These are phyloP conservation scores for Vanacampus margaritifer DNA, from an alignment of 2,113 vertebrate genomes.

Conservation along the genomic window DNA sequence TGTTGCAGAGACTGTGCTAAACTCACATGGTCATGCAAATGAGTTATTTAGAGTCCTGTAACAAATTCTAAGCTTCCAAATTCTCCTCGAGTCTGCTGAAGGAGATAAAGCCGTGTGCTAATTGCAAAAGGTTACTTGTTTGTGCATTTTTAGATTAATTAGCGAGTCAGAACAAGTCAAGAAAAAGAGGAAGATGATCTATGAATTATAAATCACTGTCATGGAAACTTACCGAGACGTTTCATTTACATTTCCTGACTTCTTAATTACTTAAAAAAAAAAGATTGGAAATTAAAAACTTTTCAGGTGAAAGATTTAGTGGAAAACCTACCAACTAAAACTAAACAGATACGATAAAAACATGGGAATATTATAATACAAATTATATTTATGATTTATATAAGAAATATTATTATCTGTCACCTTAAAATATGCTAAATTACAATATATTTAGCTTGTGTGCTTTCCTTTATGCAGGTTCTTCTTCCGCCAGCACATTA, in stretches of 20 bases:
- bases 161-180: slow-evolving; percentile 68
- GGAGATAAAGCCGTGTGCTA: slow-evolving; percentile 65
- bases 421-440: too few species aligned
- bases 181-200: slow-evolving; percentile 65
- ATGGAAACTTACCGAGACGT: slow-evolving; percentile 62
- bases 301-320: too few species aligned
- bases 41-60: slow-evolving; percentile 52
- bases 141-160: slow-evolving; percentile 70
- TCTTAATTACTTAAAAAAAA: slow-evolving; percentile 64
- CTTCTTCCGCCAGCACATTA: too few species aligned
- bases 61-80: slow-evolving; percentile 48
- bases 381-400: too few species aligned
- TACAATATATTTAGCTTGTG: too few species aligned
- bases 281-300: slow-evolving; percentile 59
- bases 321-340: too few species aligned
- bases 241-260: slow-evolving; percentile 67
- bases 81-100: slow-evolving; percentile 53
- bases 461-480: too few species aligned
- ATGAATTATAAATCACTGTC: slow-evolving; percentile 75
- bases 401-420: too few species aligned
- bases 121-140: slow-evolving; percentile 68
- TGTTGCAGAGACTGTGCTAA: background rate
- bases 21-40: slow-evolving; percentile 46
- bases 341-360: too few species aligned
- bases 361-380: too few species aligned